Base-by-base conservation (phyloP, 2,113 vertebrate genomes). In the Steatornis caripensis region DNA sequence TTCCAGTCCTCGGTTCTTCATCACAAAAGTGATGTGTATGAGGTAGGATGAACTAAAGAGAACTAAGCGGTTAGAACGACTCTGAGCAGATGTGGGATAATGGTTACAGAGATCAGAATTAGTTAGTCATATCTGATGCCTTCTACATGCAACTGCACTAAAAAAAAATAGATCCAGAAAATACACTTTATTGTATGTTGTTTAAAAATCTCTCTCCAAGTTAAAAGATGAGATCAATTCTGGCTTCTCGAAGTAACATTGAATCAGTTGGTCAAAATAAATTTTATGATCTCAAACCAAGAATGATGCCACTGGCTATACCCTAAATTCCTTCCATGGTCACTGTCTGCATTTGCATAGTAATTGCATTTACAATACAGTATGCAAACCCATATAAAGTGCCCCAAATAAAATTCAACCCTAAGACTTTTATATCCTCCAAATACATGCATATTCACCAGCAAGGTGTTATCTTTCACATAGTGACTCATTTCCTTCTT, bases 291-390 rank as follows among this genome's bases (percentile, higher is more conserved):
- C 46, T 95, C 70, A 89, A 61, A 90, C 17, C 10, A 83, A 66
- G 55, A 89, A 61, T 49, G 37, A 57, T 83, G 48, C 51, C 60
- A 94, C 45, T 30, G 92, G 21, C 30, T 94, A 61, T 26, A 54
- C 32, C n/a, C 20, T 83, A 75, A 87, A 87, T 80, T 92, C 48
- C 69, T 77, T 81, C 69, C 55, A 58, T 5, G 6, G 45, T 80
- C 91, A 51, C 41, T 48, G 12, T 24, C 34, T 64, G 39, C 20
- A 93, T 81, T 90, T 92, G 72, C 69, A 81, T 64, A 89, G 64
- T 82, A 93, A 84, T 89, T 95, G 29, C 75, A 60, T 93, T 97
- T 88, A 43, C 66, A 78, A 26, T 76, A 76, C 34, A 84, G 60
- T 71, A 55, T 84, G 53, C 48, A 79, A 91, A 39, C 58, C 80